Conservation (phyloP, 2,113 vertebrate genomes). For the Cryptomyrus ogoouensis region DNA sequence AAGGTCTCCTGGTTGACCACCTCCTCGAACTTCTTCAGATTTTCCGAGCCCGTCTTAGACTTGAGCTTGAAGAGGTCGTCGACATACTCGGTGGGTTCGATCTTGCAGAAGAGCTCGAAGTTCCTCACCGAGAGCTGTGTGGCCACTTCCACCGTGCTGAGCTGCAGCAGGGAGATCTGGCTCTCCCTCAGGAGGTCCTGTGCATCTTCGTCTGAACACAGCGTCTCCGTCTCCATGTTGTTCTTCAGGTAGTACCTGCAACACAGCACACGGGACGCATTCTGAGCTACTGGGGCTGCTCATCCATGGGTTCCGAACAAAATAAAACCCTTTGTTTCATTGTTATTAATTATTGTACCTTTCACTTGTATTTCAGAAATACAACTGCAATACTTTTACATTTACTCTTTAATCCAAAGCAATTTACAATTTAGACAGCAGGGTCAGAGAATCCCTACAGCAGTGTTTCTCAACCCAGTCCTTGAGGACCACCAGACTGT, state of each 20-base stretch:
- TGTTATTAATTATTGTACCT: neutral
- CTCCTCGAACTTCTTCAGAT: constrained; percentile 94
- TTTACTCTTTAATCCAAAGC: neutral
- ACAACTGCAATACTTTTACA: neutral
- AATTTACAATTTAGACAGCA: neutral
- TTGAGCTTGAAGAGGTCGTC: constrained; percentile 92
- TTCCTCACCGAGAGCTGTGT: constrained; percentile 95
- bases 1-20: constrained; percentile 98
- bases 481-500: neutral
- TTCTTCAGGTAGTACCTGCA: constrained; percentile 94
- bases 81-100: constrained; percentile 95
- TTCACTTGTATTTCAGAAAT: neutral
- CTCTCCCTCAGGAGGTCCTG: constrained; percentile 90
- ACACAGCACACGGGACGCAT: neutral
- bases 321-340: neutral
- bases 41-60: constrained; percentile 74
- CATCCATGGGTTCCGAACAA: neutral
- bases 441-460: neutral
- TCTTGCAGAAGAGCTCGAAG: constrained; percentile 92
- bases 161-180: constrained; percentile 85
- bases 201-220: constrained; percentile 95
- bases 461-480: neutral
- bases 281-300: neutral
- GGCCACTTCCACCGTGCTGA: constrained; percentile 92
- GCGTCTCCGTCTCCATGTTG: constrained; percentile 97